Conservation (phyloP, 2,113 vertebrate genomes). For the Antigone vipio region DNA sequence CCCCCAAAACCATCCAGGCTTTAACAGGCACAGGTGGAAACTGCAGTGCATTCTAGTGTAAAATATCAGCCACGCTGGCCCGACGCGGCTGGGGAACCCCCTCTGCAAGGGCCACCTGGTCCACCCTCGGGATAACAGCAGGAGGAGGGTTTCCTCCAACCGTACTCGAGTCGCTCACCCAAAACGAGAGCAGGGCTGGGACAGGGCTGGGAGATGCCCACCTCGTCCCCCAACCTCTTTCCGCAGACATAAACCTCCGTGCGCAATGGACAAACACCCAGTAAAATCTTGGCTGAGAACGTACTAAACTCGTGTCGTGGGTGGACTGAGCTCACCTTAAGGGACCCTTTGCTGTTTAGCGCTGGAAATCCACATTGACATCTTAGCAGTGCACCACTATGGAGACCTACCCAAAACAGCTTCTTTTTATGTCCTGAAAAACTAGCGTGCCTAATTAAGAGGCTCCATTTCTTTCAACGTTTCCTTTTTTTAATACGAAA, state of each 20-base stretch:
- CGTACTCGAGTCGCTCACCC: fast-evolving
- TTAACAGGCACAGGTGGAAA: not conserved
- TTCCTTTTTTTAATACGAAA: not conserved
- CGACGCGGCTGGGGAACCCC: not conserved
- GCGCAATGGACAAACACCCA: fast-evolving
- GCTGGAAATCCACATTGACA: fast-evolving
- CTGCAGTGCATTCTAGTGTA: fast-evolving
- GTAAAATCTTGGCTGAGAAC: not conserved
- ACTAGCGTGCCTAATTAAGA: fast-evolving
- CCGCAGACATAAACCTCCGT: not conserved
- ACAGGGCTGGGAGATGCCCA: not conserved
- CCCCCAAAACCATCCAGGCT: not conserved
- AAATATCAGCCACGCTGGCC: not conserved
- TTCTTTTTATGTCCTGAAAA: not conserved
- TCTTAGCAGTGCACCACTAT: fast-evolving
- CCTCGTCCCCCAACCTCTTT: not conserved
- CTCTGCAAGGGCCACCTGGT: fast-evolving
- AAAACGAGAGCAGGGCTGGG: fast-evolving
- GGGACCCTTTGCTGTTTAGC: not conserved
- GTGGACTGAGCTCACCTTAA: not conserved
- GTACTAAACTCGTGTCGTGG: fast-evolving
- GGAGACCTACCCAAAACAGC: not conserved
- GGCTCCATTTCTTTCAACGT: fast-evolving
- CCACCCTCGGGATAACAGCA: not conserved
- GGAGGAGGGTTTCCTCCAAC: not conserved